Evolutionary conservation across 2,113 vertebrate species (phyloP), one percentile per base, ranked within the genome.

Genomic region (Indicator indicator): DNA sequence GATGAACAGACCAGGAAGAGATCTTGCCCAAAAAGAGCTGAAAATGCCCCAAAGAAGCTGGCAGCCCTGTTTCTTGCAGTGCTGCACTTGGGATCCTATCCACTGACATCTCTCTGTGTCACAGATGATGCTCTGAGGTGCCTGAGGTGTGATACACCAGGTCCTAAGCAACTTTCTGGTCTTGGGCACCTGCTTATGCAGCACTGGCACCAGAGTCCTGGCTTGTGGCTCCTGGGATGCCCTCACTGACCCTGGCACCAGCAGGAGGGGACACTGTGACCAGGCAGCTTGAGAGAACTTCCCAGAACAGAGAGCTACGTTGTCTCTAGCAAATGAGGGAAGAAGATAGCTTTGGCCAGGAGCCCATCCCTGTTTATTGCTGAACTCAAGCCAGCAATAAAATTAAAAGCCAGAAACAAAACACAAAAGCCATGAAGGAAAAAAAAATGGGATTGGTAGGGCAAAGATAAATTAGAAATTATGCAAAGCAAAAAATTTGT

Each of bases 401-500:
- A 91, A 90, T 71, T 69, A 86, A 92, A 94, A 94, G 78, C 44
- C 70, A 94, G 85, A 88, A 96, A 81, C 21, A 83, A 80, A 69
- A n/a, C 73, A 79, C 63, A n/a, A 56, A 82, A 84, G 68, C 21
- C 71, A 58, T 81, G 86, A 70, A 67, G 80, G 68, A 6, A 55
- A 33, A 77, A 90, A 86, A 60, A 14, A 69, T 9, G 9, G 83
- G 71, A 68, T 24, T n/a, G 19, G 42, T 56, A 50, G 42, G 58
- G 80, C 64, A 48, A 79, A 73, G 59, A 79, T 46, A 86, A 94
- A 90, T 36, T 36, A 67, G 33, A 85, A 88, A 64, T 33, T 62
- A 67, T 12, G 40, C 58, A 33, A 67, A 62, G 33, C 17, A 80
- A 46, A 52, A 76, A 32, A 59, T 4, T 33, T 15, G 2, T 26